Conservation (phyloP, 2,113 vertebrate species). For the Noturus placidus region DNA sequence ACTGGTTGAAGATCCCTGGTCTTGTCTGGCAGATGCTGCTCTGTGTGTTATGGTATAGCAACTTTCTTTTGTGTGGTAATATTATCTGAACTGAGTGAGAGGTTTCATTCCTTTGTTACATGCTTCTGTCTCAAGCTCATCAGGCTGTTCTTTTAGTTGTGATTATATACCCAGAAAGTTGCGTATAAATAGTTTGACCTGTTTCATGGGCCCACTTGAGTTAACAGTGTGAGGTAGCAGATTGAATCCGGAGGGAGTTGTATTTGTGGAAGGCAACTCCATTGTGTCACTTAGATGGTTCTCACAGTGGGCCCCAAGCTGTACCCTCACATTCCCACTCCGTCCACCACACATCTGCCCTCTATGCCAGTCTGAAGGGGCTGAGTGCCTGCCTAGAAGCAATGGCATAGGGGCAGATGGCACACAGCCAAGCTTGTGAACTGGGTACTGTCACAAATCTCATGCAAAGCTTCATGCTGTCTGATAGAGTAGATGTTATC, state of each 20-base stretch:
- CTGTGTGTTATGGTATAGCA: constrained; percentile 65
- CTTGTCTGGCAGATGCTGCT: constrained; percentile 71
- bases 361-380: constrained; percentile 60
- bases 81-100: constrained; percentile 72
- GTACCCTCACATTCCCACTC: constrained; percentile 62
- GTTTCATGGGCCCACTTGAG: constrained; percentile 63
- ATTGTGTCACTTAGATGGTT: constrained; percentile 65
- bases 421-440: constrained; percentile 52
- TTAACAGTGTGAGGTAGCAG: constrained; percentile 55
- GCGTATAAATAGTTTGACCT: constrained; percentile 72
- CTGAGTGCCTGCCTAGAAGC: constrained; percentile 44
- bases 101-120: constrained; percentile 68
- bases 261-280: constrained; percentile 59
- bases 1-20: constrained; percentile 70
- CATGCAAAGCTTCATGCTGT: constrained; percentile 11
- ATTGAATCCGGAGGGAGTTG: constrained; percentile 43
- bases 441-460: constrained; percentile 43
- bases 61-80: constrained; percentile 65
- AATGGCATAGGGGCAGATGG: constrained; percentile 46
- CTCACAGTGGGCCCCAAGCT: constrained; percentile 61
- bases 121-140: constrained; percentile 60
- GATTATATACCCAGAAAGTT: constrained; percentile 69
- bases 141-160: constrained; percentile 67
- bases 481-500: constrained; percentile 4
- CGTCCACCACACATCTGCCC: constrained; percentile 57